Base-by-base conservation (phyloP, 2,797 vertebrate genomes). In the Anguilla anguilla region DNA sequence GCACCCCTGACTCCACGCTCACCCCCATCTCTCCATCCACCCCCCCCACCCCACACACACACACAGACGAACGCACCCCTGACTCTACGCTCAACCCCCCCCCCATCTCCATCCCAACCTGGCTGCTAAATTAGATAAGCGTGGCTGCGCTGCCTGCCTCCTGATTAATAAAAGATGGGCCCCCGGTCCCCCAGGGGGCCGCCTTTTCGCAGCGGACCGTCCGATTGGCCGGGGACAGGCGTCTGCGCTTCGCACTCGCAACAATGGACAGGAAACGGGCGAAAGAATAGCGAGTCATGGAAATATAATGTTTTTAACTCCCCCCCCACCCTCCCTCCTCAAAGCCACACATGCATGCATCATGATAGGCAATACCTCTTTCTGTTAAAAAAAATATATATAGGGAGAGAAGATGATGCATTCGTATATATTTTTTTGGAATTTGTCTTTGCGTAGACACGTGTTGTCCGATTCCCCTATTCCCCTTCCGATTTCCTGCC, bases 131-230 rank as follows among this genome's bases (percentile, higher is more conserved):
- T 96, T 96, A 96, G 96, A 97, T 96, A 97, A 97, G 95, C 96
- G 90, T 93, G 82, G 92, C 94, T 95, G 95, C 94, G 95, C 95
- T 91, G 91, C 94, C 92, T 93, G 9, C 72, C 31, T 51, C 81
- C 96, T 97, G 96, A 96, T 97, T 96, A 97, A 97, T 97, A 96
- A 97, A 97, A 96, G 96, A 97, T 96, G 96, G 95, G 93, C 93
- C 49, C 9, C 49, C 92, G 92, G 93, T 95, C 96, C 94, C 94
- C 95, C 89, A 91, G 94, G 95, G 95, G 89, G 35, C 35, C 88
- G 93, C 93, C 95, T 95, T 94, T 83, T 95, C 94, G 92, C 89
- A 95, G 92, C 94, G 94, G 92, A 49, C 25, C 43, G 28, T 67
- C 53, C 61, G 87, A 90, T 87, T 87, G 87, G 57, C 92, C 92